Conservation (phyloP, 2,888 invertebrate genomes). For the Lacanobia oleracea region DNA sequence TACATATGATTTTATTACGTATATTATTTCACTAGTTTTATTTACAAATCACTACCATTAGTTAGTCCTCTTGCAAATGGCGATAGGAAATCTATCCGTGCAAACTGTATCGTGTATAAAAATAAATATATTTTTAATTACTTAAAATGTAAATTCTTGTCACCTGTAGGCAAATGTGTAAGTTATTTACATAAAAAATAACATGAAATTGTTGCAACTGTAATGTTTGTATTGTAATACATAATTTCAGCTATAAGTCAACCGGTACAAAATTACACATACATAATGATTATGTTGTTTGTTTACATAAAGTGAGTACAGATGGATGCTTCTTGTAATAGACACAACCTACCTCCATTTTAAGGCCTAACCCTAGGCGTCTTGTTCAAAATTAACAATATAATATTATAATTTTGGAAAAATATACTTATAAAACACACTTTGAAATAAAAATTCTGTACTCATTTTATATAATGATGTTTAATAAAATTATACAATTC, state of each 20-base stretch:
- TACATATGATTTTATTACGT: slow-evolving; percentile 63
- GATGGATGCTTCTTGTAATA: slow-evolving; percentile 60
- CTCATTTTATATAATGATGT: slow-evolving; percentile 73
- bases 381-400: slow-evolving; percentile 68
- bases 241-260: slow-evolving; percentile 58
- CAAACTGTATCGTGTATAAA: slow-evolving; percentile 62
- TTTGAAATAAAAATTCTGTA: slow-evolving; percentile 73
- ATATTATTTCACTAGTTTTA: slow-evolving; percentile 64
- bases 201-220: slow-evolving; percentile 68
- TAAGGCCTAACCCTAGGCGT: slow-evolving; percentile 76
- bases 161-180: slow-evolving; percentile 65
- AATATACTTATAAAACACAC: slow-evolving; percentile 70
- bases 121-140: slow-evolving; percentile 65
- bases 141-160: slow-evolving; percentile 65
- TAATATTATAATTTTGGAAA: slow-evolving; percentile 73
- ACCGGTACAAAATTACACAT: slow-evolving; percentile 62
- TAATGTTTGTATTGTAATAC: slow-evolving; percentile 65
- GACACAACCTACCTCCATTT: slow-evolving; percentile 75
- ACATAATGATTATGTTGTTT: slow-evolving; percentile 45
- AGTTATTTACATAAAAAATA: slow-evolving; percentile 55
- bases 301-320: slow-evolving; percentile 75
- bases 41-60: slow-evolving; percentile 72
- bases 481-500: slow-evolving; percentile 55
- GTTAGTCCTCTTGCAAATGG: slow-evolving; percentile 65
- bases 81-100: slow-evolving; percentile 64